phyloP scores from a whole-genome alignment of 2,797 vertebrate genomes.

The Lagorchestes hirsutus region DNA sequence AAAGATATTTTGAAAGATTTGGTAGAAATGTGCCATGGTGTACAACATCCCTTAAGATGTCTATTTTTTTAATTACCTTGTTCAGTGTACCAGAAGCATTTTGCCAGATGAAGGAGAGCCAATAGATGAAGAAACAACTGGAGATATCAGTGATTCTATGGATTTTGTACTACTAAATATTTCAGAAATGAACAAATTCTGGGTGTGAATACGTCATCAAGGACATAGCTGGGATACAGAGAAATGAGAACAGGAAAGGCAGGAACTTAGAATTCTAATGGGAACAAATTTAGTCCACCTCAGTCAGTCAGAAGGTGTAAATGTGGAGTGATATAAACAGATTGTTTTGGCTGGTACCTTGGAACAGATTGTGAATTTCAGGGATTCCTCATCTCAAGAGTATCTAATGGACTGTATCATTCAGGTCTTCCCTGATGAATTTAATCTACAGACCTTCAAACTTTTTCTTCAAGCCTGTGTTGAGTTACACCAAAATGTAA shows the following conservation, averaged over 20 bases:
- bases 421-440: constrained; percentile 99
- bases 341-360: constrained; percentile 95
- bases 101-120: constrained; percentile 97
- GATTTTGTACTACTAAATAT: constrained; percentile 99
- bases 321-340: constrained; percentile 98
- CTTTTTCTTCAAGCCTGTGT: constrained; percentile 97
- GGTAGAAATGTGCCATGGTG: constrained; percentile 98
- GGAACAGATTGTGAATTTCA: constrained; percentile 98
- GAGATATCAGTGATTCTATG: constrained; percentile 97
- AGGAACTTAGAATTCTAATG: constrained; percentile 96
- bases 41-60: constrained; percentile 96
- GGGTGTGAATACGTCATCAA: constrained; percentile 99
- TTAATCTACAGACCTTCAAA: constrained; percentile 98
- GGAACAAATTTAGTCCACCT: constrained; percentile 98
- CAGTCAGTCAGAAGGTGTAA: constrained; percentile 97
- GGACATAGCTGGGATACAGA: constrained; percentile 97
- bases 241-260: constrained; percentile 96
- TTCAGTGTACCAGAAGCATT: constrained; percentile 98
- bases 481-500: constrained; percentile 97
- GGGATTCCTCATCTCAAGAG: constrained; percentile 97
- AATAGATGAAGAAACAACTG: constrained; percentile 95
- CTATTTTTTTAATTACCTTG: constrained; percentile 97
- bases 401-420: constrained; percentile 99
- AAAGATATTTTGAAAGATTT: constrained; percentile 98
- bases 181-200: constrained; percentile 99